Conservation (phyloP, 92 coral and sea anemone genomes). For the Epizoanthus scotinus region DNA sequence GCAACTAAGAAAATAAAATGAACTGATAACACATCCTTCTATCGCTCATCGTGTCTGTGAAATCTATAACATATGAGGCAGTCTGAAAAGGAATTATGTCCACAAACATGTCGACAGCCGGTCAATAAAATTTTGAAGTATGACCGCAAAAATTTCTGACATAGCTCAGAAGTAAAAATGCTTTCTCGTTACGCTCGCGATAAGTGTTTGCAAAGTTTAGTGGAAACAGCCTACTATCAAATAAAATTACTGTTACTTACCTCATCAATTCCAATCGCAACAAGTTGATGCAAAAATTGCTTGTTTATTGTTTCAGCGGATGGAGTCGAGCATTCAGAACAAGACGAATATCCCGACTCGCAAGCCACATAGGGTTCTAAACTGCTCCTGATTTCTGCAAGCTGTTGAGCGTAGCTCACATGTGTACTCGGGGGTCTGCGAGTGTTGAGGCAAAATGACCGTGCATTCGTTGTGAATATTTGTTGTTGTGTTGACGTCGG, state of each 20-base stretch:
- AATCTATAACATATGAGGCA: conserved; percentile 44
- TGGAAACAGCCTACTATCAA: neutral
- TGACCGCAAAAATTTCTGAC: conserved; percentile 50
- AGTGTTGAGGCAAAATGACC: conserved; percentile 37
- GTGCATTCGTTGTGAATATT: conserved; percentile 43
- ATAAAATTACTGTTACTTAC: conserved; percentile 33
- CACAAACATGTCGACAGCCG: conserved; percentile 35
- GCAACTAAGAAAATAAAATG: neutral
- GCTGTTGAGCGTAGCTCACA: conserved; percentile 53
- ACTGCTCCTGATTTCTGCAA: conserved; percentile 79
- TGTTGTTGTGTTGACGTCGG: conserved; percentile 45
- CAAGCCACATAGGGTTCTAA: conserved; percentile 80
- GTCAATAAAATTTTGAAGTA: conserved; percentile 23
- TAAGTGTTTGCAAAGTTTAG: neutral
- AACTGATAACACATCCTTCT: conserved; percentile 7
- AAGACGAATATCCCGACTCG: conserved; percentile 88
- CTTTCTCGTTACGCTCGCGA: neutral
- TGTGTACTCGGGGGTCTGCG: conserved; percentile 71
- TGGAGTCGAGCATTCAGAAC: conserved; percentile 66
- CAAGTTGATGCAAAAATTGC: conserved; percentile 73
- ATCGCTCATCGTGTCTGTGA: conserved; percentile 5
- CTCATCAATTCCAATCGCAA: conserved; percentile 78
- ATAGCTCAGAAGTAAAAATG: conserved; percentile 31
- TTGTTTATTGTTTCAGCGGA: conserved; percentile 64
- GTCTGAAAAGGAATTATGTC: conserved; percentile 37